phyloP scores from a whole-genome alignment of 1,140 invertebrate species.

The Heliconius hewitsoni region DNA sequence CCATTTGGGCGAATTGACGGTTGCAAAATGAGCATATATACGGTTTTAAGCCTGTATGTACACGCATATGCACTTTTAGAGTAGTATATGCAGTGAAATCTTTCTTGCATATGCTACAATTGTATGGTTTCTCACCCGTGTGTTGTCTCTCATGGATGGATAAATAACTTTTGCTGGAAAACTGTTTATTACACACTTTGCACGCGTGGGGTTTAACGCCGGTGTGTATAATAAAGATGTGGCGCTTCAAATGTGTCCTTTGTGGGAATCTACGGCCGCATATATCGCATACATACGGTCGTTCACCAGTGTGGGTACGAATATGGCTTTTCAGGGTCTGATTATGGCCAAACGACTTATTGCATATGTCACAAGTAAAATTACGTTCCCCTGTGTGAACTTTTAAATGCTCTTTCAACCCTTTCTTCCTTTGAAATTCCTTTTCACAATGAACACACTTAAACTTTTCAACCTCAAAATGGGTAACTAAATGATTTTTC shows the following conservation, averaged over 20 bases:
- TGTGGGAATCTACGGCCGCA: slow-evolving; percentile 33
- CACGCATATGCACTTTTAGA: slow-evolving; percentile 84
- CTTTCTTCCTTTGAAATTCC: slow-evolving; percentile 63
- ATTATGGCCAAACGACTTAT: slow-evolving; percentile 88
- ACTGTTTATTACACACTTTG: slow-evolving; percentile 90
- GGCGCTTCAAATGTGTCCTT: slow-evolving; percentile 88
- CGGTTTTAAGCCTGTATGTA: slow-evolving; percentile 83
- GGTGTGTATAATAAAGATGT: slow-evolving; percentile 90
- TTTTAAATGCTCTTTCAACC: slow-evolving; percentile 71
- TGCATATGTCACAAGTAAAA: slow-evolving; percentile 86
- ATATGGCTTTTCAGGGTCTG: slow-evolving; percentile 90
- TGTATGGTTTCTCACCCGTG: slow-evolving; percentile 83
- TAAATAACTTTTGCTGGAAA: slow-evolving; percentile 86
- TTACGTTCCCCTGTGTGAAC: slow-evolving; percentile 76
- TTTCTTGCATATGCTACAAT: slow-evolving; percentile 77
- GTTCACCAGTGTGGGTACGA: slow-evolving; percentile 91
- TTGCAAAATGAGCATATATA: slow-evolving; percentile 90
- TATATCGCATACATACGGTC: slow-evolving; percentile 81
- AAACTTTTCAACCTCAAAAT: slow-evolving; percentile 59
- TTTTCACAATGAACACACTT: slow-evolving; percentile 61
- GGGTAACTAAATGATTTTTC: slow-evolving; percentile 59
- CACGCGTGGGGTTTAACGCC: slow-evolving; percentile 91
- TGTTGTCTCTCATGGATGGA: slow-evolving; percentile 80
- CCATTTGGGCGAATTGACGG: slow-evolving; percentile 88
- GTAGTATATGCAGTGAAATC: slow-evolving; percentile 77